phyloP scores from a whole-genome alignment of 1,140 invertebrate genomes.

The Lepidurus packardi region DNA sequence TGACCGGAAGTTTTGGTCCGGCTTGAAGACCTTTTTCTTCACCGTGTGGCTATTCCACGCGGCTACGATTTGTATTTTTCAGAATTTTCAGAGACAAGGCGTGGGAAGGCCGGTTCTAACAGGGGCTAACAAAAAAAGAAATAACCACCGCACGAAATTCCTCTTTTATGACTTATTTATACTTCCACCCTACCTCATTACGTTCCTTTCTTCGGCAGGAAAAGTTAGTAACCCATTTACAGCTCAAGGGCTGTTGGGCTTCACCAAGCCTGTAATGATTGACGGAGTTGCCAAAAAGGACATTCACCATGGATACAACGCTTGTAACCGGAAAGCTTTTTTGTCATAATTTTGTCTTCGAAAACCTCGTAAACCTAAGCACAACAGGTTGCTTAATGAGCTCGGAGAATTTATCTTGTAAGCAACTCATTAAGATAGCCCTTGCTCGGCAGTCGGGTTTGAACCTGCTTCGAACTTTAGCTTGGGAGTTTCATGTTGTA shows the following conservation, averaged over 20 bases:
- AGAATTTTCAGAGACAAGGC: constrained; percentile 2
- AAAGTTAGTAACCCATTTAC: constrained; percentile 19
- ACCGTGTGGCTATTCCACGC: not conserved
- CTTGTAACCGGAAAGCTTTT: not conserved
- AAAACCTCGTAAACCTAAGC: too few relatives aligned
- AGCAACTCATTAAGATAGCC: too few relatives aligned
- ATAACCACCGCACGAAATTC: constrained; percentile 1
- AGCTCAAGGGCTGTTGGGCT: not conserved
- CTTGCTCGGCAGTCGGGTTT: too few relatives aligned
- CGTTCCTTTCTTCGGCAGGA: not conserved
- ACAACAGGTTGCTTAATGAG: too few relatives aligned
- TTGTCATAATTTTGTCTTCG: not conserved
- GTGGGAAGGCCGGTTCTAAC: not conserved
- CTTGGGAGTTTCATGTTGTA: too few relatives aligned
- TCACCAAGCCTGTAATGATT: not conserved
- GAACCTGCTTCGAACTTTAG: too few relatives aligned
- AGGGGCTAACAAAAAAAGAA: not conserved
- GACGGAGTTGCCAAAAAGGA: not conserved
- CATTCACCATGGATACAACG: not conserved
- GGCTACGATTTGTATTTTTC: not conserved
- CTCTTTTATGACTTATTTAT: constrained; percentile 16
- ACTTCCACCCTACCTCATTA: constrained; percentile 7
- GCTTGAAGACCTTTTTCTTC: not conserved
- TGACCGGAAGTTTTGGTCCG: constrained; percentile 12
- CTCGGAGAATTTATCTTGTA: too few relatives aligned